Conservation (phyloP, 2,888 invertebrate species). For the Orchesellides sinensis region DNA sequence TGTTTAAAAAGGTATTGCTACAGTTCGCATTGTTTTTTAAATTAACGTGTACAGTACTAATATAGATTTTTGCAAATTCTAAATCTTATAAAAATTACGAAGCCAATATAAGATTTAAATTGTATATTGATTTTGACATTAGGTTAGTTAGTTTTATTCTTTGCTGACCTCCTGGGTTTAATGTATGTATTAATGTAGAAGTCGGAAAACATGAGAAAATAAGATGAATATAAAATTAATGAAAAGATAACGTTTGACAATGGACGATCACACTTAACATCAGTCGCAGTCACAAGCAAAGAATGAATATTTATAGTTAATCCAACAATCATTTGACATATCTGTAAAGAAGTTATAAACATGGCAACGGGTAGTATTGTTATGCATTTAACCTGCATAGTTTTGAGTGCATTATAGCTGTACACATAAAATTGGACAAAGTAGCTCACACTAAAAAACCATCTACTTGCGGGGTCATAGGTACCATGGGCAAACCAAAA, state of each 20-base stretch:
- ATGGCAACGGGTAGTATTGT: constrained; percentile 54
- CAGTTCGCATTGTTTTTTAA: no score
- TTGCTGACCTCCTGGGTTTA: constrained; percentile 37
- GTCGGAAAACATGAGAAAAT: constrained; percentile 66
- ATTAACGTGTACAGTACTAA: no score
- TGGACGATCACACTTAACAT: constrained; percentile 56
- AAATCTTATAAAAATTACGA: no score
- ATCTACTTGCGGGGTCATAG: constrained; percentile 69
- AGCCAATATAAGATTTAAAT: no score
- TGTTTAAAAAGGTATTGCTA: no score
- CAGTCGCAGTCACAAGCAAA: constrained; percentile 32
- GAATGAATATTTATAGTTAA: constrained; percentile 64
- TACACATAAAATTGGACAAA: constrained; percentile 71
- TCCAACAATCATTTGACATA: constrained; percentile 69
- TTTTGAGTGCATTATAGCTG: constrained; percentile 64
- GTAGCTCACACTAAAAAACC: constrained; percentile 71
- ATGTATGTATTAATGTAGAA: constrained; percentile 66
- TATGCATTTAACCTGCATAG: neutral
- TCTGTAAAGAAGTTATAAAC: constrained; percentile 65
- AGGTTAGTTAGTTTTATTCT: no score
- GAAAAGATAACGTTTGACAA: constrained; percentile 62
- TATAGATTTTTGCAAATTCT: no score
- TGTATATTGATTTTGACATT: no score
- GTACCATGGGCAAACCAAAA: constrained; percentile 67
- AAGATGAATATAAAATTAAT: constrained; percentile 65